Evolutionary conservation across 2,797 vertebrate genomes (phyloP), one percentile per base, ranked within the genome.

Genomic region (Argyrosomus regius): DNA sequence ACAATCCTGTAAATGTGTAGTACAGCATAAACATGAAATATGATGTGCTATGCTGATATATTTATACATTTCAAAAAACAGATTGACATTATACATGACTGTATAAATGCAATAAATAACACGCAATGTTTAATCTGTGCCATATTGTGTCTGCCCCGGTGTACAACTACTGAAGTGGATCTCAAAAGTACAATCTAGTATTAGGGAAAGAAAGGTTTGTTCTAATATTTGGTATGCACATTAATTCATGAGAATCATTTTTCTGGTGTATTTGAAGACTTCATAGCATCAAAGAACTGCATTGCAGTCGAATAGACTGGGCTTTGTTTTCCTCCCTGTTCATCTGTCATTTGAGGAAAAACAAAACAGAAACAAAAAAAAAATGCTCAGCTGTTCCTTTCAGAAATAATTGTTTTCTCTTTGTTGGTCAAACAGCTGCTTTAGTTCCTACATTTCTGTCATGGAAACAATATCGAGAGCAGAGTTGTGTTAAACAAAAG

Each of bases 341-440:
- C 31, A 53, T 63, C 45, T 52, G 43, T 66, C 26, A 72, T 66
- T 81, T 67, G 6, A 39, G 8, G 9, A 43, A 66, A 64, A 49
- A 53, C 43, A 16, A 17, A 69, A 77, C 3, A 66, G 72, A 28
- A 5, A 64, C 6, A 35, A 4, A 13, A 17, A 69, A 2, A 66
- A 75, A 39, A 6, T 60, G 48, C 46, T 81, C 72, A 77, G 62
- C 57, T 80, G 57, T 61, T 83, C 43, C 39, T 74, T 70, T 73
- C 17, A 71, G 48, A 67, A 75, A 78, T 62, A 81, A 74, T 49
- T 59, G 52, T 82, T 77, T 61, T 72, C 50, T 45, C 64, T 69
- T 64, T 49, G 22, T 52, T 18, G 75, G 62, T 71, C 74, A 77
- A 80, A 70, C 69, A 77, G 52, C 75, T 78, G 72, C 70, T 35